Base-by-base conservation (phyloP, 2,888 invertebrate genomes). In the Heliconius sara region DNA sequence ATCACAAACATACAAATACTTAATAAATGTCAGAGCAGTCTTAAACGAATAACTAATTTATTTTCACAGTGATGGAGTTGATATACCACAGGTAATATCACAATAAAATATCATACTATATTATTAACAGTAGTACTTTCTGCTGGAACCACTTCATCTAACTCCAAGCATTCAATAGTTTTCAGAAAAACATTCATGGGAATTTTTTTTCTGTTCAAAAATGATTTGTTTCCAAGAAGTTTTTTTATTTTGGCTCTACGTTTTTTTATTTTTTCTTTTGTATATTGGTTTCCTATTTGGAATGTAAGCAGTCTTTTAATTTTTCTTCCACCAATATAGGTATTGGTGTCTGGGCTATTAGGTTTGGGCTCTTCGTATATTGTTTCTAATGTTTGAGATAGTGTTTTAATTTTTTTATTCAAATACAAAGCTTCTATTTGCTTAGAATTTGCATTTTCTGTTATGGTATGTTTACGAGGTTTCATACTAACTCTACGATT, bases 351-450 rank as follows among this genome's bases (percentile, higher is more conserved):
- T 83, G 88, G 90, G 81, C 85, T 91, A 71, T 89, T 92, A 81
- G 92, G 90, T 85, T 95, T 95, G n/a, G 95, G 95, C 84, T 96
- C 96, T 90, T 96, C 96, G 86, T 95, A 96, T 86, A 96, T 96
- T 3, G 96, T 96, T 89, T 96, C 96, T 84, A 96, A 90, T 80
- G 94, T 95, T 85, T 96, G 95, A 75, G 96, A 91, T 65, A 92
- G 83, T 70, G 92, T 91, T 85, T 96, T 96, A 0, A 96, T 90
- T 86, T 91, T 96, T 87, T 95, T 96, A 84, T 96, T 96, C 65
- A 96, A 91, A 87, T 96, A 96, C 83, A 96, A 91, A 70, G 96
- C 95, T 85, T 95, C 95, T 79, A 96, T 93, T 87, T 95, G 93
- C 86, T 93, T 95, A 76, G 90, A 87, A 85, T 89, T 92, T 12